Evolutionary conservation across 2,113 vertebrate genomes (phyloP), one percentile per base, ranked within the genome.

Genomic region (Ophthalmolycus amberensis): DNA sequence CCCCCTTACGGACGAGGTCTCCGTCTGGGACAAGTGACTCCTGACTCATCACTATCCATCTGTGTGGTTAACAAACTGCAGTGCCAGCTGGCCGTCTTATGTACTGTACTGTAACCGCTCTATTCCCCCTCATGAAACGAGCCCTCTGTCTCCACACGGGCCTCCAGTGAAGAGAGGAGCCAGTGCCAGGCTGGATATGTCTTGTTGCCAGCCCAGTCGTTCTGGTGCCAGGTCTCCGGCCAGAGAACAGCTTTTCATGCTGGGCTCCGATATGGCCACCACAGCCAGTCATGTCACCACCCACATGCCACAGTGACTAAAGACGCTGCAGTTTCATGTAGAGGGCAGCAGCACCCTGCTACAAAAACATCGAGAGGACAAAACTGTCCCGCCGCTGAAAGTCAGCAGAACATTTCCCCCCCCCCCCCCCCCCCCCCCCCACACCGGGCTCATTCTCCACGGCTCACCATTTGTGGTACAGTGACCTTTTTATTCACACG

Each of bases 41-140:
- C 69, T 91, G 91, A 92, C 88, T 91, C 91, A 92, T 91, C 89
- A 75, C 72, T 65, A 37, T 87, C 91, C 92, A 92, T 92, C 90
- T 91, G 90, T 88, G 88, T 89, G 87, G 88, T 87, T 88, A 34
- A 75, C 73, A 77, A 72, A 82, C 81, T 77, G 82, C 70, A 70
- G 83, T 38, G 83, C 86, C 90, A 92, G 90, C 86, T 89, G 89
- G 88, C 73, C 72, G 5, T 86, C 83, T 82, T 73, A 80, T 58
- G 86, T 82, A 79, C 88, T 88, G 78, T 88, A 85, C 84, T 78
- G 76, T 84, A 86, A 89, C 60, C 42, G 46, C 91, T 88, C 84
- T 77, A 66, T 68, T 75, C 62, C 77, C 81, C 73, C 50, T 79
- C 75, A 82, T 77, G 71, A 85, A 84, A 80, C 6, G 20, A 84